phyloP scores from a whole-genome alignment of 2,888 invertebrate genomes.

The Drosophila melanocephala region DNA sequence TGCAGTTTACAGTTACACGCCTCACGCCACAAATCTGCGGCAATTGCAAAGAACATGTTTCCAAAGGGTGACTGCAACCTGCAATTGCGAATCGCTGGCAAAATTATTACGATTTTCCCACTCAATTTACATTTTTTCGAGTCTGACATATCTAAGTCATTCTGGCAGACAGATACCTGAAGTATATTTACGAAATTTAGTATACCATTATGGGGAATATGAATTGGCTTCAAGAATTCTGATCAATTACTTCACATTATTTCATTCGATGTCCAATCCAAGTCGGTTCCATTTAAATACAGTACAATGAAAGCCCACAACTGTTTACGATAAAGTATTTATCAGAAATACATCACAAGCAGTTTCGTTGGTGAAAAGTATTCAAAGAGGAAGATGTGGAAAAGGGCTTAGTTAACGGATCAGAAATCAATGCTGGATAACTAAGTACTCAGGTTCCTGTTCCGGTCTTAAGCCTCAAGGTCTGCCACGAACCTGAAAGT shows the following conservation, averaged over 20 bases:
- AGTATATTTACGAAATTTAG: neutral
- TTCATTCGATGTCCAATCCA: neutral
- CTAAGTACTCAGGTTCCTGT: neutral
- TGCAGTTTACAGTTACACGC: slow-evolving; percentile 48
- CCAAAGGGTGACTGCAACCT: neutral
- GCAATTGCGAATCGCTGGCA: neutral
- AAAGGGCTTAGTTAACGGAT: neutral
- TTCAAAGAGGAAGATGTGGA: neutral
- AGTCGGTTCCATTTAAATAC: neutral
- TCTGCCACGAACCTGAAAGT: neutral
- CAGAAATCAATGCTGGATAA: neutral
- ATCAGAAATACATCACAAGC: neutral
- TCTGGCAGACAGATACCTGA: neutral
- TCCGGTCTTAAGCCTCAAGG: slow-evolving; percentile 17
- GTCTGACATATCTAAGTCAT: neutral
- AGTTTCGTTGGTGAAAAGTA: neutral
- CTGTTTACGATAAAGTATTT: neutral
- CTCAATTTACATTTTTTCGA: neutral
- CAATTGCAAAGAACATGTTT: neutral
- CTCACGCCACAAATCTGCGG: slow-evolving; percentile 32
- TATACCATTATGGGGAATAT: neutral
- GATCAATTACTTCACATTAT: neutral
- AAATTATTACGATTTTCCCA: slow-evolving; percentile 4
- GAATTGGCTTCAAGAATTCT: neutral
- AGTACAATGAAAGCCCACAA: neutral